Evolutionary conservation across 2,113 vertebrate genomes (phyloP), one percentile per base, ranked within the genome.

Genomic region (Caretta caretta): DNA sequence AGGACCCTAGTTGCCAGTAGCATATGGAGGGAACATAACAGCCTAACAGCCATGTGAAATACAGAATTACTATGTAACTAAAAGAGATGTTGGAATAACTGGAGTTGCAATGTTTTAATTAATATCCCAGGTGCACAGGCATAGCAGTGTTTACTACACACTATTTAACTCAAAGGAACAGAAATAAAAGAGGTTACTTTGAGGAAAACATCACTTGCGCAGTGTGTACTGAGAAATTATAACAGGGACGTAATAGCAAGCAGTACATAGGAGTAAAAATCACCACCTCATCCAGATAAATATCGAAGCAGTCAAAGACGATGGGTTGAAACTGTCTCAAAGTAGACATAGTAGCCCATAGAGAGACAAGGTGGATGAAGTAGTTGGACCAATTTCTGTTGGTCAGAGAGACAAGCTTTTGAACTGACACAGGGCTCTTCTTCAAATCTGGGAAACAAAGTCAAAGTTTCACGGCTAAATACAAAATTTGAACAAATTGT

Each of bases 21-120:
- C n/a, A 88, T 2, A 48, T 20, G 35, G 95, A 96, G 62, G 62
- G 87, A 65, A 94, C 94, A 93, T 2, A 94, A 69, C 49, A 92
- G 79, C 2, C 3, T 53, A 65, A 84, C 3, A 85, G 11, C 49
- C 83, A 96, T 50, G 38, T 22, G 91, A 84, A 91, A 80, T 31
- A 0, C 1, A 2, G 5, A 24, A 17, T 65, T 53, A 46, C 57
- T n/a, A 48, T 19, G 7, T 50, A 19, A 57, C 83, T 59, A 83
- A 87, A 93, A 83, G 1, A 87, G 57, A 27, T 1, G 0, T 48
- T 83, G 22, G 10, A 31, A 31, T 88, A 84, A 80, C 56, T 94
- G 56, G 48, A 69, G 10, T 78, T 84, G 17, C 5, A 91, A 5
- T 49, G 16, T 72, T 84, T 19, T 9, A 87, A 48, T 88, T 1